These are phyloP conservation scores for Odiellus spinosus DNA, from an alignment of 2,888 invertebrate species.

Conservation along the genomic window DNA sequence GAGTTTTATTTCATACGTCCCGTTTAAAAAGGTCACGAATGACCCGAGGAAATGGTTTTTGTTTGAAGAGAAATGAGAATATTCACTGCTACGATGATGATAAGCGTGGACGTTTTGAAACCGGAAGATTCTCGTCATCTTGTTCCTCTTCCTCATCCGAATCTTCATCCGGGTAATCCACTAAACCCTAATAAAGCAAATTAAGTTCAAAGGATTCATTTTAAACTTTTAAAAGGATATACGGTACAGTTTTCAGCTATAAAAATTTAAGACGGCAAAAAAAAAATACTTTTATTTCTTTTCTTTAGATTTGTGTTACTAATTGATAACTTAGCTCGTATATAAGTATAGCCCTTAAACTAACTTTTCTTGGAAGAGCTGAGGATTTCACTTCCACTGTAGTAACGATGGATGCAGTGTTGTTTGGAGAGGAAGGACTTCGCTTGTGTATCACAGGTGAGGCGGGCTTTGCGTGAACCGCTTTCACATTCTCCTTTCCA, in stretches of 20 bases:
- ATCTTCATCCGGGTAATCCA: constrained; percentile 86
- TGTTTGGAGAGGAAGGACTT: constrained; percentile 16
- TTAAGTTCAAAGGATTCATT: constrained; percentile 19
- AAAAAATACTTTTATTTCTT: neutral
- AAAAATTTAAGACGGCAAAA: neutral
- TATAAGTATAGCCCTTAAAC: constrained; percentile 6
- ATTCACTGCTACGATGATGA: constrained; percentile 35
- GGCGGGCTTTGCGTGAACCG: constrained; percentile 13
- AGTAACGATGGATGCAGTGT: constrained; percentile 24
- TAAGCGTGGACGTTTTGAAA: constrained; percentile 55
- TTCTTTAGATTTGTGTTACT: no score
- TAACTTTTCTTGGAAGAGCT: constrained; percentile 30
- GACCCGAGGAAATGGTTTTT: no score
- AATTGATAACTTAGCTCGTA: no score
- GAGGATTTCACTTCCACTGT: constrained; percentile 35
- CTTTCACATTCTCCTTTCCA: constrained; percentile 18
- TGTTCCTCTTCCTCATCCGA: constrained; percentile 87
- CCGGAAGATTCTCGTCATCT: constrained; percentile 37
- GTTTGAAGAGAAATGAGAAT: no score
- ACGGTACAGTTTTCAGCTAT: constrained; percentile 4
- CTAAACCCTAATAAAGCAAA: constrained; percentile 73
- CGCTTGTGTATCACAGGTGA: constrained; percentile 18
- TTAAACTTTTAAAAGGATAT: neutral
- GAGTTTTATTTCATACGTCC: no score
- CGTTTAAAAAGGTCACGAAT: no score